Evolutionary conservation across 2,113 vertebrate species (phyloP).

Genomic region (Penelope pileata): DNA sequence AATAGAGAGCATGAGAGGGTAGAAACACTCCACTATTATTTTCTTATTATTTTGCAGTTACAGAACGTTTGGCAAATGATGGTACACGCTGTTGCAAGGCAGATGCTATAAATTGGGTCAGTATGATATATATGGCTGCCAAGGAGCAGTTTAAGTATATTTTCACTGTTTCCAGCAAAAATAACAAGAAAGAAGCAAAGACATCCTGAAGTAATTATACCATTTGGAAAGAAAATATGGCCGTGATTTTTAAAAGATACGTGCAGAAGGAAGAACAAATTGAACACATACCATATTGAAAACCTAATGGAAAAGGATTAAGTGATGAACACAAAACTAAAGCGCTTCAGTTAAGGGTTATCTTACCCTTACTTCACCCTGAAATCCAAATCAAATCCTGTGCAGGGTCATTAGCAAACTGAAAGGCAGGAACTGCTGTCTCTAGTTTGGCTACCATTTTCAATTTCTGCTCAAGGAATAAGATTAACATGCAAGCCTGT

Average conservation of each 20-base stretch:
- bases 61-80: slow-evolving; percentile 28
- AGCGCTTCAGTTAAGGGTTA: neutral
- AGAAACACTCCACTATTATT: slow-evolving; percentile 46
- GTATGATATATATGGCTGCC: slow-evolving; percentile 33
- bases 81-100: slow-evolving; percentile 7
- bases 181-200: slow-evolving; percentile 35
- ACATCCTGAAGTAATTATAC: slow-evolving; percentile 64
- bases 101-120: slow-evolving; percentile 62
- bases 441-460: neutral
- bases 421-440: neutral
- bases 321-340: neutral
- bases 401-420: neutral
- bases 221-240: slow-evolving; percentile 42
- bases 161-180: slow-evolving; percentile 52
- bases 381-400: neutral
- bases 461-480: neutral
- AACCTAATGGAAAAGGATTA: neutral
- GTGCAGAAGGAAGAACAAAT: slow-evolving; percentile 35
- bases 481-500: neutral
- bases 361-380: neutral
- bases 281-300: neutral
- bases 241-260: slow-evolving; percentile 16
- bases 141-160: slow-evolving; percentile 40
- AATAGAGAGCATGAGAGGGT: slow-evolving; percentile 22
- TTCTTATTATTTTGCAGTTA: slow-evolving; percentile 56